Conservation (phyloP, 2,888 invertebrate species). For the Noctua janthe region DNA sequence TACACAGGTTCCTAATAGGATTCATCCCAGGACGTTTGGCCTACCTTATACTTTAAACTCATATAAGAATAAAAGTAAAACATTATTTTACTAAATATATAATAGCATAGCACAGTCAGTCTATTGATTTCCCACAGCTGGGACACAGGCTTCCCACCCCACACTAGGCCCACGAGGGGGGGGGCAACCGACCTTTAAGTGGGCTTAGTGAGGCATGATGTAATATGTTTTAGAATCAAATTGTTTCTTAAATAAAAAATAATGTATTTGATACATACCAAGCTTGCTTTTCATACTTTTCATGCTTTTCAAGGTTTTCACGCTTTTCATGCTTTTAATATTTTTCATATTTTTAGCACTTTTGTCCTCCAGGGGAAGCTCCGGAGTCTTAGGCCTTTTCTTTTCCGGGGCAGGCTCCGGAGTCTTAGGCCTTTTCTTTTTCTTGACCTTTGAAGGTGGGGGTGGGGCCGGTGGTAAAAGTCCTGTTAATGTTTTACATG, state of each 20-base stretch:
- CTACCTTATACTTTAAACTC: neutral
- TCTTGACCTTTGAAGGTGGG: constrained; percentile 79
- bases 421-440: constrained; percentile 71
- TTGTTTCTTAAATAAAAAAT: neutral
- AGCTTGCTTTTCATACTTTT: constrained; percentile 27
- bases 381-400: constrained; percentile 16
- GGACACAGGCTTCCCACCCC: neutral
- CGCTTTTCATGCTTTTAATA: constrained; percentile 34
- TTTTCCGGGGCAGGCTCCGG: constrained; percentile 53
- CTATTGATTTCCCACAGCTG: neutral
- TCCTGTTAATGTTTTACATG: constrained; percentile 67
- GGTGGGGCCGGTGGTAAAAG: constrained; percentile 85
- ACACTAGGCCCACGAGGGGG: neutral
- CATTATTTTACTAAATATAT: neutral
- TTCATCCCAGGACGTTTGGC: too few species aligned
- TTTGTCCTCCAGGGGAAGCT: constrained; percentile 57
- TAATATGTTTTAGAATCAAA: neutral
- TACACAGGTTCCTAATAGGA: neutral
- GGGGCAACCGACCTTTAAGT: neutral
- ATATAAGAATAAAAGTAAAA: neutral
- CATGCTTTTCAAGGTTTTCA: constrained; percentile 10
- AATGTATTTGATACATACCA: constrained; percentile 11
- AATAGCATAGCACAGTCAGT: neutral
- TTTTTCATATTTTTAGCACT: constrained; percentile 48
- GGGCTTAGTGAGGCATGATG: neutral